Evolutionary conservation across 2,113 vertebrate genomes (phyloP).

Genomic region (Chamaea fasciata): DNA sequence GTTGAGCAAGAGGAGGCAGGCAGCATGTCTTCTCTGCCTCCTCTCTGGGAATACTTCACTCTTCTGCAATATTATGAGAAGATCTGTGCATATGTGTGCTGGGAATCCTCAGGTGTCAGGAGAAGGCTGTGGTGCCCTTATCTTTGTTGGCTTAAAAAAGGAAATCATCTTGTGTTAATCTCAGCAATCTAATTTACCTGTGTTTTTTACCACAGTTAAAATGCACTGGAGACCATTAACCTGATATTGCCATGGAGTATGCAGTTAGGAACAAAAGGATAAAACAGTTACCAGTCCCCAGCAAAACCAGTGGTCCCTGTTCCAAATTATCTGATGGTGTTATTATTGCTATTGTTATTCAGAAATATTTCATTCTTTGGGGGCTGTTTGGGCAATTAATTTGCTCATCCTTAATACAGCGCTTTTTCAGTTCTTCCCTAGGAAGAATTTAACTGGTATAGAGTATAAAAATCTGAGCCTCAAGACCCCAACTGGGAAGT

Average conservation of each 20-base stretch:
- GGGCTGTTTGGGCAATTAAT: neutral
- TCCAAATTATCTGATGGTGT: neutral
- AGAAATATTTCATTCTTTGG: neutral
- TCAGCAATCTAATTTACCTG: neutral
- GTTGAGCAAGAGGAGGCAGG: neutral
- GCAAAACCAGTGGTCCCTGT: neutral
- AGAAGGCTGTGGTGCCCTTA: neutral
- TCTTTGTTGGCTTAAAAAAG: neutral
- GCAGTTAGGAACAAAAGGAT: neutral
- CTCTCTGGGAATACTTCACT: neutral
- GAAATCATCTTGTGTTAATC: neutral
- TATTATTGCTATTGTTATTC: neutral
- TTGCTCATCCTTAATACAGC: neutral
- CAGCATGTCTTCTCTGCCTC: fast-evolving
- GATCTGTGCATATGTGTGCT: neutral
- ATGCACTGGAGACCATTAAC: neutral
- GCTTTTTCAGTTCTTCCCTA: neutral
- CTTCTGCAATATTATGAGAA: neutral
- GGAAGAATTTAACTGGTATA: neutral
- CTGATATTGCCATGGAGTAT: neutral
- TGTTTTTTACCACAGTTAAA: neutral
- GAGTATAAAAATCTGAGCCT: neutral
- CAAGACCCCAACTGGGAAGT: too few species aligned
- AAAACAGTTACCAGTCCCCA: neutral
- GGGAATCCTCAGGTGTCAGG: neutral